These are phyloP conservation scores for Acholoe squamosa DNA, from an alignment of 2,888 invertebrate genomes.

Conservation along the genomic window DNA sequence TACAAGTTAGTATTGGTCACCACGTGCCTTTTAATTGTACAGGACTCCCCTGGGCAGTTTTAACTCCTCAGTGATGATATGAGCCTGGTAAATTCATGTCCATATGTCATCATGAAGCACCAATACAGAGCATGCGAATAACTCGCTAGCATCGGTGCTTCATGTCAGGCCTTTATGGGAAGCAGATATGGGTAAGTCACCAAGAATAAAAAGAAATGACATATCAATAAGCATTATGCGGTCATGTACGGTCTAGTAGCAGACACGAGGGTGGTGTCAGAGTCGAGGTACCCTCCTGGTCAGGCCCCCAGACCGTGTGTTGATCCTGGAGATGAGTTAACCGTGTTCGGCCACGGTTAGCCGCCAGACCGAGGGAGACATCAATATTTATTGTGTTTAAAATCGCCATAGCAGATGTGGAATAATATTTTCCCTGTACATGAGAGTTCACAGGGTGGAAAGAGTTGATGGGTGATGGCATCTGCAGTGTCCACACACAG, in stretches of 20 bases:
- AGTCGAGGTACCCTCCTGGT: not conserved
- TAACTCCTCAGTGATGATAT: too few relatives aligned
- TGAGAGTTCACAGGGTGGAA: not conserved
- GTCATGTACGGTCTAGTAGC: too few relatives aligned
- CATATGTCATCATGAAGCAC: too few relatives aligned
- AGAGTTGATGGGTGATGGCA: conserved; percentile 6
- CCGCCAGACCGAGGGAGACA: not conserved
- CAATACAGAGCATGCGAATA: too few relatives aligned
- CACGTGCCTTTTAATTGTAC: conserved; percentile 4
- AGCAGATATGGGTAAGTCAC: too few relatives aligned
- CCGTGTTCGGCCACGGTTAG: conserved; percentile 25
- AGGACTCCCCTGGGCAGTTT: too few relatives aligned
- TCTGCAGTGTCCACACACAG: not conserved
- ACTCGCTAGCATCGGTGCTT: too few relatives aligned
- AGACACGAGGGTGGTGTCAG: not conserved
- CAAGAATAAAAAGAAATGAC: too few relatives aligned
- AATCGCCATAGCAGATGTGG: conserved; percentile 11
- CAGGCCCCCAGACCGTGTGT: not conserved
- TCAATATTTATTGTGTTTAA: conserved; percentile 50
- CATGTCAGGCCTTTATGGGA: too few relatives aligned
- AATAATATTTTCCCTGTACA: conserved; percentile 10
- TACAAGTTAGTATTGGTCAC: not conserved
- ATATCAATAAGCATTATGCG: too few relatives aligned
- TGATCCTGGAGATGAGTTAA: conserved; percentile 36
- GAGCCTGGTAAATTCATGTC: too few relatives aligned